phyloP scores from a whole-genome alignment of 2,113 vertebrate species.

The Poecilia latipinna region DNA sequence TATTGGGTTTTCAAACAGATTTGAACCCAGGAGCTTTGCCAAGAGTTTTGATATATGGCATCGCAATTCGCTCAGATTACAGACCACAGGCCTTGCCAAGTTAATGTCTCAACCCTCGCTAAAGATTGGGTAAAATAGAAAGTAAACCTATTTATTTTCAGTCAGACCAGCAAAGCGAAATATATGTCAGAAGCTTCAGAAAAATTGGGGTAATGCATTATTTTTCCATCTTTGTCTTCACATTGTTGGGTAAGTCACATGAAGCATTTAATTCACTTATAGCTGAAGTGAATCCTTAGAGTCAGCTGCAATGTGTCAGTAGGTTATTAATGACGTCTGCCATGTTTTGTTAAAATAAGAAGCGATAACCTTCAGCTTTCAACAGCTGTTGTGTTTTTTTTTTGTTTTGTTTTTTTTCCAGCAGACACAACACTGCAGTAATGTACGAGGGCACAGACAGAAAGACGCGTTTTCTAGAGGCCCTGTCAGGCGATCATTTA shows the following conservation, averaged over 20 bases:
- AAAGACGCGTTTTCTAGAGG: slow-evolving; percentile 35
- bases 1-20: slow-evolving; percentile 45
- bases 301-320: slow-evolving; percentile 44
- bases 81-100: slow-evolving; percentile 46
- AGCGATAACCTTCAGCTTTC: slow-evolving; percentile 58
- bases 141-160: slow-evolving; percentile 47
- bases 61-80: slow-evolving; percentile 35
- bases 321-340: slow-evolving; percentile 62
- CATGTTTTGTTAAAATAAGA: slow-evolving; percentile 46
- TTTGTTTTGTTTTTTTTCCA: slow-evolving; percentile 28
- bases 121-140: slow-evolving; percentile 53
- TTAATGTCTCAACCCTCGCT: slow-evolving; percentile 40
- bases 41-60: slow-evolving; percentile 49
- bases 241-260: slow-evolving; percentile 14
- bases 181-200: slow-evolving; percentile 36
- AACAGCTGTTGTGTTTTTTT: slow-evolving; percentile 46
- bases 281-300: slow-evolving; percentile 29
- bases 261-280: slow-evolving; percentile 45
- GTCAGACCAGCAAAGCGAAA: slow-evolving; percentile 31
- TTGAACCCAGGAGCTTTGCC: slow-evolving; percentile 35
- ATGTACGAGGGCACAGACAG: slow-evolving; percentile 29
- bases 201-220: slow-evolving; percentile 38
- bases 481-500: slow-evolving; percentile 31
- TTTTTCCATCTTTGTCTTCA: slow-evolving; percentile 45
- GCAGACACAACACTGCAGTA: slow-evolving; percentile 33